Percentiles rank a stretch among this genome's conserved stretches.
These are phyloP conservation scores for Hyperoplus immaculatus DNA, from an alignment of 2,797 vertebrate genomes.

Conservation along the genomic window DNA sequence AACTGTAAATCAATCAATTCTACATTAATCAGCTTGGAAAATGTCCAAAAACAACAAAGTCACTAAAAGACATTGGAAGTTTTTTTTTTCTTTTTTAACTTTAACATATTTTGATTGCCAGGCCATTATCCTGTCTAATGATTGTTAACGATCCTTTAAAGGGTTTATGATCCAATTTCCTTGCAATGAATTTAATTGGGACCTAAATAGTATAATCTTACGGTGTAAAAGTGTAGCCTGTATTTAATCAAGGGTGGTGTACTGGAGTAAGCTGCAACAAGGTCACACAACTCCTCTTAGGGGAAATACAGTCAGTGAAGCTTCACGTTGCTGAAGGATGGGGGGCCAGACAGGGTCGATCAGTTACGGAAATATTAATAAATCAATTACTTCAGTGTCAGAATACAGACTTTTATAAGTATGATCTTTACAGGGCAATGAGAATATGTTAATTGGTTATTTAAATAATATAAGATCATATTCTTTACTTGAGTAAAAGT, in stretches of 20 bases:
- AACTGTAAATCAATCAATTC: slow-evolving; percentile 86
- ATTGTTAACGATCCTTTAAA: slow-evolving; percentile 82
- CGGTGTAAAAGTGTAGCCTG: slow-evolving; percentile 72
- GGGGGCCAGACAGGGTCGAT: slow-evolving; percentile 36
- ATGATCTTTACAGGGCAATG: slow-evolving; percentile 6
- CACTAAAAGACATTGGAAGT: slow-evolving; percentile 84
- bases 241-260: slow-evolving; percentile 78
- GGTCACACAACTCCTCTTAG: slow-evolving; percentile 75
- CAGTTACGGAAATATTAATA: slow-evolving; percentile 55
- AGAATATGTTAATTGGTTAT: slow-evolving; percentile 14
- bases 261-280: slow-evolving; percentile 67
- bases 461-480: background rate
- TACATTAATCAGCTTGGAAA: slow-evolving; percentile 83
- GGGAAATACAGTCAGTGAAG: slow-evolving; percentile 62
- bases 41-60: slow-evolving; percentile 85
- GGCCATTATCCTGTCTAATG: slow-evolving; percentile 82
- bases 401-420: slow-evolving; percentile 21
- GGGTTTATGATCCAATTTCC: slow-evolving; percentile 84
- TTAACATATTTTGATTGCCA: slow-evolving; percentile 81
- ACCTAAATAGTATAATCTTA: slow-evolving; percentile 79
- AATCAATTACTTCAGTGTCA: slow-evolving; percentile 37
- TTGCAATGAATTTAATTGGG: slow-evolving; percentile 80
- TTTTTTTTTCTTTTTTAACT: slow-evolving; percentile 63
- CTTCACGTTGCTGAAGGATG: slow-evolving; percentile 46
- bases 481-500: background rate